Conservation (phyloP, 2,797 vertebrate genomes). For the Margarornis squamiger region DNA sequence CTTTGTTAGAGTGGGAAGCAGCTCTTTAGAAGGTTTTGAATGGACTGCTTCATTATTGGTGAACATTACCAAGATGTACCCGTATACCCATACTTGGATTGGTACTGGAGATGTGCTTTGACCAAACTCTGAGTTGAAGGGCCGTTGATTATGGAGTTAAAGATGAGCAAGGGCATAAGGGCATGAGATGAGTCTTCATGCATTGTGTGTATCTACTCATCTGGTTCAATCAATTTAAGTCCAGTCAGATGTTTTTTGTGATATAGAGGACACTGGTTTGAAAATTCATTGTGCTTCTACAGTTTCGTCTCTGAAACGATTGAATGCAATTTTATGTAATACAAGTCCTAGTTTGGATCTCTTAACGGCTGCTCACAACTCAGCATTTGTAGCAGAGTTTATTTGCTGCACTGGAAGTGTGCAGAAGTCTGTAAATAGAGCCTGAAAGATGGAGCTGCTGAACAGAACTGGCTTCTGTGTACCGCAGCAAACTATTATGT, state of each 20-base stretch:
- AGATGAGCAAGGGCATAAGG: background rate
- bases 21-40: background rate
- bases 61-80: background rate
- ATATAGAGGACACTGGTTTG: background rate
- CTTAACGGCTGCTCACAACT: background rate
- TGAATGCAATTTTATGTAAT: background rate
- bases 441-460: background rate
- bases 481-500: background rate
- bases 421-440: background rate
- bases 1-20: background rate
- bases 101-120: background rate
- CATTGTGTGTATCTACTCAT: background rate
- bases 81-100: background rate
- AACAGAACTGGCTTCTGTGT: background rate
- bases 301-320: background rate
- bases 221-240: background rate
- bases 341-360: background rate
- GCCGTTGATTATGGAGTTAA: background rate
- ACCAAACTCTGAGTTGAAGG: background rate
- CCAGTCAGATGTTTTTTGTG: background rate
- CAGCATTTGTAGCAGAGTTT: rapidly evolving
- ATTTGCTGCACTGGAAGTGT: background rate
- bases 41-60: background rate
- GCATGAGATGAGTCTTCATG: background rate
- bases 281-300: background rate